Percentiles rank a stretch among this genome's conserved stretches.
Conservation (phyloP, 2,888 invertebrate species). For the Dicyrtomina minuta region DNA sequence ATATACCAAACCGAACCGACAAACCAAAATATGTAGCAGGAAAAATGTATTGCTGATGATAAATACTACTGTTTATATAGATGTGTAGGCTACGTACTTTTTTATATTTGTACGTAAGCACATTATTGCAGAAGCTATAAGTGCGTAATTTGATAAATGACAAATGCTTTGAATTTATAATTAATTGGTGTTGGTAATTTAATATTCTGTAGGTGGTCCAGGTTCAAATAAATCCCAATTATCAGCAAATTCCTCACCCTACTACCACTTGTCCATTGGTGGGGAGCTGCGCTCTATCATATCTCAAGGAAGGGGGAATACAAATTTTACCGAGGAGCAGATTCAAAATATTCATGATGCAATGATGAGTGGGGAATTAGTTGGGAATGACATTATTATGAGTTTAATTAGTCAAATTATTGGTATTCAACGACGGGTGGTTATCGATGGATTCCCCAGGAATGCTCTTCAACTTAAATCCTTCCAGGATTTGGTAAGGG, state of each 20-base stretch:
- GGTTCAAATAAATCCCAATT: conserved; percentile 85
- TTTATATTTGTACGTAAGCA: too few species aligned
- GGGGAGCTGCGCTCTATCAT: conserved; percentile 74
- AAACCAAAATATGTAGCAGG: too few species aligned
- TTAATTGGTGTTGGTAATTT: background rate
- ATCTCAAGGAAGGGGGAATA: conserved; percentile 60
- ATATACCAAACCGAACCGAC: too few species aligned
- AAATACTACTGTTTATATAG: too few species aligned
- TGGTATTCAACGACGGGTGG: conserved; percentile 64
- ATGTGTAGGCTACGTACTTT: too few species aligned
- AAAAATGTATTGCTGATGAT: too few species aligned
- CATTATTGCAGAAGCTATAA: too few species aligned
- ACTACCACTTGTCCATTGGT: conserved; percentile 69
- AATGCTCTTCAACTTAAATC: conserved; percentile 82
- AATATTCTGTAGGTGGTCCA: conserved; percentile 69
- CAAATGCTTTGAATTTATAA: background rate
- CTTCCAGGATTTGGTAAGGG: conserved; percentile 81
- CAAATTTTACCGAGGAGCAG: conserved; percentile 64
- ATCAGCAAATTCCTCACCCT: conserved; percentile 62
- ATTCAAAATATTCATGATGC: conserved; percentile 62
- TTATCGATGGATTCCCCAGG: conserved; percentile 92
- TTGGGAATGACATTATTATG: conserved; percentile 58
- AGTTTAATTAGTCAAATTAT: conserved; percentile 60
- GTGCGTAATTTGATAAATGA: too few species aligned
- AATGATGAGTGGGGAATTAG: conserved; percentile 78